Conservation (phyloP, 2,888 invertebrate species). For the Dasysyrphus albostriatus region DNA sequence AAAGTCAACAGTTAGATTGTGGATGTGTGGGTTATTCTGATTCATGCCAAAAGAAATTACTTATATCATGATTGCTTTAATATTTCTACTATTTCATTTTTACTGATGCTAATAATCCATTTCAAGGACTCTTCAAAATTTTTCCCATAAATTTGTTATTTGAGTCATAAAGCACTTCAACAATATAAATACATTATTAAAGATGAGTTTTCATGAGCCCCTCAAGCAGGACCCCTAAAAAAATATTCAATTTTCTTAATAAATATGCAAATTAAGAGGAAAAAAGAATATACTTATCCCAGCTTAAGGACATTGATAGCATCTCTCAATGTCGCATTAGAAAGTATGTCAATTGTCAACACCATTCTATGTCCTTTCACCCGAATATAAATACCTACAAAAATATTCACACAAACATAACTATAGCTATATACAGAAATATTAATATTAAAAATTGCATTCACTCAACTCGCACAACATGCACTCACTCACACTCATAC, state of each 20-base stretch:
- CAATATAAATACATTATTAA: background rate
- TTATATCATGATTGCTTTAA: constrained; percentile 8
- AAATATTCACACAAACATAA: background rate
- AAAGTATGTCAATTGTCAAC: constrained; percentile 59
- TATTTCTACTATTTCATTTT: background rate
- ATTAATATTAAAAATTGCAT: constrained; percentile 57
- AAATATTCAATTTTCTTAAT: constrained; percentile 12
- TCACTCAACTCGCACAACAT: constrained; percentile 8
- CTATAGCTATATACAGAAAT: background rate
- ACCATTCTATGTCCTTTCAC: constrained; percentile 25
- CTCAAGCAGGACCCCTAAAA: constrained; percentile 10
- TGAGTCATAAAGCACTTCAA: constrained; percentile 17
- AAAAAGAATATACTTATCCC: constrained; percentile 3
- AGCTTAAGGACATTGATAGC: constrained; percentile 52
- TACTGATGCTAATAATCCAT: background rate
- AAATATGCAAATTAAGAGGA: constrained; percentile 23
- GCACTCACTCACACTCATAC: background rate
- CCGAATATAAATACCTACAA: background rate
- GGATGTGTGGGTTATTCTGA: background rate
- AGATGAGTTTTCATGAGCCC: background rate
- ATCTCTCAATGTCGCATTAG: constrained; percentile 57
- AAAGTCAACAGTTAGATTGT: background rate
- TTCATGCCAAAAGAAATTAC: background rate
- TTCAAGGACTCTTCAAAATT: constrained; percentile 3
- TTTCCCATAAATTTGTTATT: background rate